Evolutionary conservation across 2,113 vertebrate genomes (phyloP).

Genomic region (Pluvianellus socialis): DNA sequence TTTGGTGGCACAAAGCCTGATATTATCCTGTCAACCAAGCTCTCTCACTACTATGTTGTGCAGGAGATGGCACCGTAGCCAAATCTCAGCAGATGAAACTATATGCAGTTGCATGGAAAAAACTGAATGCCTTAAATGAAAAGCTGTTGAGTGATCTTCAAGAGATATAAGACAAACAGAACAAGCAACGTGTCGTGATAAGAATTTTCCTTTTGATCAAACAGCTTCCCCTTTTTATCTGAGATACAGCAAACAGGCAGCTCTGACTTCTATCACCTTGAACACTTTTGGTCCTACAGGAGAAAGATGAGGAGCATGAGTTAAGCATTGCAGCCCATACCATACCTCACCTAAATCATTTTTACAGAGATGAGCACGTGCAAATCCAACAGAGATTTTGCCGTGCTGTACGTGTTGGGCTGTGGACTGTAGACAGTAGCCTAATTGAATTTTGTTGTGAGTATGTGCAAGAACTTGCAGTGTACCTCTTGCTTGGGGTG

Average conservation of each 20-base stretch:
- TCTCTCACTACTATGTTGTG: not conserved
- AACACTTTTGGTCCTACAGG: not conserved
- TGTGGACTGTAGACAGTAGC: not conserved
- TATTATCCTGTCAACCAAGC: not conserved
- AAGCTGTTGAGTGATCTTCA: not conserved
- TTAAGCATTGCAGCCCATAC: not conserved
- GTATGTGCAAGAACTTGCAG: not conserved
- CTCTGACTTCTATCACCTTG: not conserved
- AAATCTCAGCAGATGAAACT: not conserved
- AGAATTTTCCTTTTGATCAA: not conserved
- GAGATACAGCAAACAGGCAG: not conserved
- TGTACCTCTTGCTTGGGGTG: not conserved
- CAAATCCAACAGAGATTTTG: not conserved
- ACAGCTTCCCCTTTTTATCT: not conserved
- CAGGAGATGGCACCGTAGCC: not conserved
- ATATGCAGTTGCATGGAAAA: rapidly evolving
- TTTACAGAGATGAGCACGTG: not conserved
- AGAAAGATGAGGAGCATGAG: not conserved
- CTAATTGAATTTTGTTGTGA: not conserved
- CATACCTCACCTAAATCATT: not conserved
- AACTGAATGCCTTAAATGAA: not conserved
- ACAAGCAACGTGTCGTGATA: not conserved
- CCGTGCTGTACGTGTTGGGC: not conserved
- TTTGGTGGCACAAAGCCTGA: not conserved
- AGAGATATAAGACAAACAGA: not conserved